Base-by-base conservation (phyloP, 2,113 vertebrate genomes). In the Epinephelus fuscoguttatus region DNA sequence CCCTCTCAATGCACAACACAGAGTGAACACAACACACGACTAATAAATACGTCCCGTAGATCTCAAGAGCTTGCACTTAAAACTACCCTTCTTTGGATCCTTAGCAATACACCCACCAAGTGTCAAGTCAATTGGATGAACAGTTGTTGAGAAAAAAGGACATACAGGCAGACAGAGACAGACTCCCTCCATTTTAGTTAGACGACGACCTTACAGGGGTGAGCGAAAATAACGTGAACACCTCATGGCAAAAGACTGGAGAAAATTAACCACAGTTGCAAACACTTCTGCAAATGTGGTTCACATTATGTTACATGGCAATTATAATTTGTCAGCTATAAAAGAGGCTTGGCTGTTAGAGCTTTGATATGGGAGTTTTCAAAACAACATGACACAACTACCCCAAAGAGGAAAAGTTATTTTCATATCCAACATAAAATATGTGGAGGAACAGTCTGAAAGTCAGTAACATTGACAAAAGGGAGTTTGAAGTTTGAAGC, bases 301-400 rank as follows among this genome's bases (percentile, higher is more conserved):
- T 76, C 55, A 17, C 18, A 57, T 81, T 79, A 6, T 33, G 27
- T 18, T 70, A n/a, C 69, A 55, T 49, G 75, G 67, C 55, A 78
- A 56, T 85, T 84, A 64, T 78, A 15, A 85, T 90, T 45, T 80
- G 77, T 82, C 70, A 40, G 71, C 81, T 42, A 63, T 71, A 55
- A 84, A 75, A 69, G 67, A 68, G 50, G 42, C 49, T 66, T 27
- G 50, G 49, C 4, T 64, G 70, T 80, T 30, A 53, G 11, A 37
- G 23, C 61, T 70, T 74, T 83, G 68, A 77, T 77, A 69, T 72
- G 64, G 33, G 49, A 62, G 27, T 37, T 70, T 77, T 70, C n/a
- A 74, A 62, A 70, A 79, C 67, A 75, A 79, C 59, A 53, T 59
- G 42, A 49, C 8, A 40, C 33, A 57, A 40, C 21, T 17, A n/a